Conservation (phyloP, 2,888 invertebrate genomes). For the Idaea dimidiata region DNA sequence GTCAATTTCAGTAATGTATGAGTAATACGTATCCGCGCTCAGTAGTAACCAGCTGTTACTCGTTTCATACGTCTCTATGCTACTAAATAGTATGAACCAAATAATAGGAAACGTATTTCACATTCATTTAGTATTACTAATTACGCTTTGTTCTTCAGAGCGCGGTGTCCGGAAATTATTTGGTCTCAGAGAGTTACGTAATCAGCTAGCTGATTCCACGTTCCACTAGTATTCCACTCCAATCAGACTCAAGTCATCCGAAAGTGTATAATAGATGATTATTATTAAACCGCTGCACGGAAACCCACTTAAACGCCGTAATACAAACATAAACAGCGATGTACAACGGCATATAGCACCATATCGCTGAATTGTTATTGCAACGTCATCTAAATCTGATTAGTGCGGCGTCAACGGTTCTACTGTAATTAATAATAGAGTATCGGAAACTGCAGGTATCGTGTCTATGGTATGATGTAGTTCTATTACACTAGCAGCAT, state of each 20-base stretch:
- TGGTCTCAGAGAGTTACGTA: no score
- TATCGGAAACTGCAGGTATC: conserved; percentile 13
- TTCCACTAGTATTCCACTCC: neutral
- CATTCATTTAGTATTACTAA: no score
- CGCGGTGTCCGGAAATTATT: no score
- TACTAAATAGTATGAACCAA: no score
- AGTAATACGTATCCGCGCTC: no score
- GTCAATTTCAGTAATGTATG: no score
- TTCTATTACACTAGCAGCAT: neutral
- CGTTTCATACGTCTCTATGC: no score
- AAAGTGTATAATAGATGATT: neutral
- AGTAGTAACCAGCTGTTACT: no score
- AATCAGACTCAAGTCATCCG: neutral
- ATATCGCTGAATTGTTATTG: conserved; percentile 11
- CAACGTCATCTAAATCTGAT: conserved; percentile 45
- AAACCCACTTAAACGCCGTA: neutral
- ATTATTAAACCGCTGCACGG: neutral
- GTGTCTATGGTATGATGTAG: neutral
- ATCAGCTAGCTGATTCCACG: no score
- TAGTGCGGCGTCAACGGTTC: conserved; percentile 32
- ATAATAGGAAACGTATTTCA: no score
- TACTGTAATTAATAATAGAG: conserved; percentile 25
- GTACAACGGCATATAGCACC: neutral
- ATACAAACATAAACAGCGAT: neutral
- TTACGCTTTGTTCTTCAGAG: no score